Evolutionary conservation across 2,113 vertebrate genomes (phyloP), one percentile per base, ranked within the genome.

Genomic region (Zosterops japonicus): DNA sequence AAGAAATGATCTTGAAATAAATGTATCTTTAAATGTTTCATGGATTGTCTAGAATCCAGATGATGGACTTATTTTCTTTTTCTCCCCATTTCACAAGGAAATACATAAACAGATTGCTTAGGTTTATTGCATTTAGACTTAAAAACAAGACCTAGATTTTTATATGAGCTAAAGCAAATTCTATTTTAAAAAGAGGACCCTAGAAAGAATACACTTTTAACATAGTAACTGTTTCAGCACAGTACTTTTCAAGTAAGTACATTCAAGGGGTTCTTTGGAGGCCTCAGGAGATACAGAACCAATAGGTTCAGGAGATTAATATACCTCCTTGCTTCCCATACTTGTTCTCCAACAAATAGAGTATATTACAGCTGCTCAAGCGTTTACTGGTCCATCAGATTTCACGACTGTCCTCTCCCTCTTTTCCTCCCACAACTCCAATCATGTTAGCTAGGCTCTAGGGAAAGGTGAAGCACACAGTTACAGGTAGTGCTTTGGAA

Each of bases 61-160:
- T 1, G 4, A 70, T 41, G 23, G 17, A 65, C 35, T 94, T 77
- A 11, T 35, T 87, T 76, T 56, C 25, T 25, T 53, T 84, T 70
- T 42, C 31, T 2, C 3, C 6, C 14, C 8, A 6, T 67, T 94
- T 89, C 56, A 83, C 57, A 84, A 84, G 35, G 56, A 76, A 68
- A 77, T 91, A 67, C 19, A 56, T 94, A 67, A 91, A 96, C 44
- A 94, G 55, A 69, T 87, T 69, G 50, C 52, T 81, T 76, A 53
- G 36, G 12, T 71, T 94, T 77, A 60, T 49, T 87, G 41, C 33
- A 11, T 87, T 87, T 84, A 84, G 64, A 55, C 69, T 83, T 76
- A 71, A 75, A 84, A 96, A 72, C 13, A 69, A 81, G n/a, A 8
- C 42, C 46, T 5, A 35, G 47, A 72, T 41, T 78, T 68, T 69